A percentile compares a stretch with the other conserved stretches of the same genome.
Conservation (phyloP, 2,888 invertebrate species). For the Hetaerina titia region DNA sequence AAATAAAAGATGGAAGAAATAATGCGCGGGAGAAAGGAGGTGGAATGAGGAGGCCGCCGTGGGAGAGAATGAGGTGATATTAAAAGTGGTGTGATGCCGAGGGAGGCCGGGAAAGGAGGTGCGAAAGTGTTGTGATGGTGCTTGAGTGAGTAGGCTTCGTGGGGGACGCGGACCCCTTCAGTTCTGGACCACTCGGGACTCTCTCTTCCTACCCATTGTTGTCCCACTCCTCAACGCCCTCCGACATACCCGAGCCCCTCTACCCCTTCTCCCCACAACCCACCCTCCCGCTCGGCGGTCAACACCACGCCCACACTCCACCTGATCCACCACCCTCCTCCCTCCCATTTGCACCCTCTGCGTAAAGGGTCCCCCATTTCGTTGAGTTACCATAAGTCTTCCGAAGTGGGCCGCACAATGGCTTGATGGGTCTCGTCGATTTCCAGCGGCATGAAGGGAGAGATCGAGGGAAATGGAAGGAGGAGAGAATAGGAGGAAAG, state of each 20-base stretch:
- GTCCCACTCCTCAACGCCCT: not conserved
- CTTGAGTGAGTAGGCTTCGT: too few species aligned
- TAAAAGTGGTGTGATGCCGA: too few species aligned
- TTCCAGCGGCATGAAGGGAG: not conserved
- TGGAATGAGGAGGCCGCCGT: too few species aligned
- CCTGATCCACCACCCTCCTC: not conserved
- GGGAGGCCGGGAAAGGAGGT: too few species aligned
- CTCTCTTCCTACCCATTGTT: too few species aligned
- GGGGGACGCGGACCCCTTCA: too few species aligned
- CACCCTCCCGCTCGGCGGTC: not conserved
- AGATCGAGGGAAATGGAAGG: not conserved
- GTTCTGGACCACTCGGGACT: too few species aligned
- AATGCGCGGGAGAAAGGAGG: too few species aligned
- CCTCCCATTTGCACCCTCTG: not conserved
- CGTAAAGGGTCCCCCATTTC: not conserved
- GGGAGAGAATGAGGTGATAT: too few species aligned
- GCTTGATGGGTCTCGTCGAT: constrained; percentile 25
- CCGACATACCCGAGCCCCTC: not conserved
- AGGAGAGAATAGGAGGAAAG: not conserved
- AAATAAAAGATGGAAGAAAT: too few species aligned
- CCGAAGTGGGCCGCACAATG: not conserved
- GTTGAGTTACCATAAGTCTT: not conserved
- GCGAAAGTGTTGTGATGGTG: too few species aligned
- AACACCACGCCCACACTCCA: not conserved
- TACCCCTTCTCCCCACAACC: not conserved